Evolutionary conservation across 2,113 vertebrate genomes (phyloP).

Genomic region (Oxyura jamaicensis): DNA sequence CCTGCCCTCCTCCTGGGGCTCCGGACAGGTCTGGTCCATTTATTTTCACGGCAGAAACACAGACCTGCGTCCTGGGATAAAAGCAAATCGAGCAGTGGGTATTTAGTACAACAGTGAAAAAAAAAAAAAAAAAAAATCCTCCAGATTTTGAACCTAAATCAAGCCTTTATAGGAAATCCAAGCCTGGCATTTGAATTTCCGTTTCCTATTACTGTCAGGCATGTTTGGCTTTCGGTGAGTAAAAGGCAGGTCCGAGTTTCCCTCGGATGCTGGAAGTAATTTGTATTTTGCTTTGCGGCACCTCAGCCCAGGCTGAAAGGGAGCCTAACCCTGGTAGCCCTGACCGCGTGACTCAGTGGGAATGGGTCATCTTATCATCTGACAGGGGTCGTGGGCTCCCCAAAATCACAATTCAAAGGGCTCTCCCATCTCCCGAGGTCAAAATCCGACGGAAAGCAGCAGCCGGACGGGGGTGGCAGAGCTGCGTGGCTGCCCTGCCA

Average conservation of each 20-base stretch:
- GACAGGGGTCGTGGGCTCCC: background rate
- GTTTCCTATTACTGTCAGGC: background rate
- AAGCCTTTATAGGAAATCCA: background rate
- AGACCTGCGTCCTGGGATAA: background rate
- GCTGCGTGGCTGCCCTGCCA: background rate
- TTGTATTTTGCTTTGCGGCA: background rate
- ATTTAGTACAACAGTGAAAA: background rate
- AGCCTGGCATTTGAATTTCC: background rate
- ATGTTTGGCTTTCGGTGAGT: background rate
- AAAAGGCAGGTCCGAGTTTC: background rate
- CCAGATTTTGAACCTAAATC: background rate
- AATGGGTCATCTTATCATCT: background rate
- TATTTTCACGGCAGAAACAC: background rate
- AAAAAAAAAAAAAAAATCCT: background rate
- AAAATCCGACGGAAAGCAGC: background rate
- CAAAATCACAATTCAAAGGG: background rate
- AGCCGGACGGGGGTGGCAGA: background rate
- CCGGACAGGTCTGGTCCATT: background rate
- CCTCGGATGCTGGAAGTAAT: background rate
- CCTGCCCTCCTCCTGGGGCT: background rate
- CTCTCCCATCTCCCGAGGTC: background rate
- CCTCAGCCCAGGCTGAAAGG: background rate
- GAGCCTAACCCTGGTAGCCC: background rate
- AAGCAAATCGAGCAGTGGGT: background rate
- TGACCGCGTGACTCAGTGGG: accelerated